Conservation (phyloP, 2,797 vertebrate genomes). For the Odontamblyopus lacepedii region DNA sequence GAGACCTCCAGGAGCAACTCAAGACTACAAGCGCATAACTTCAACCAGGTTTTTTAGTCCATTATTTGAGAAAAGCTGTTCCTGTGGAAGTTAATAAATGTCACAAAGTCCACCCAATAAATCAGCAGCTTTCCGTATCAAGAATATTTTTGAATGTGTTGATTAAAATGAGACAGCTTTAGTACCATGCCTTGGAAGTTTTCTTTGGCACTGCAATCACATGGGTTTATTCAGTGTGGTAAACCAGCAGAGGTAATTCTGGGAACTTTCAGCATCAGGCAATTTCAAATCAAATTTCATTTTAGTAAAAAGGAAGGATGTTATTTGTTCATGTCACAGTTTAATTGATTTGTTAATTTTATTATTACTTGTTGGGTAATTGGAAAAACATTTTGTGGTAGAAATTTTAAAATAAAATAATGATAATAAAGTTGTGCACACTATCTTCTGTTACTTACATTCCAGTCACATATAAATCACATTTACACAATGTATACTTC, state of each 20-base stretch:
- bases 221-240: slow-evolving; percentile 26
- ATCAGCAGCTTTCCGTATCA: slow-evolving; percentile 29
- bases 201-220: slow-evolving; percentile 32
- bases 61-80: slow-evolving; percentile 56
- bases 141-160: not conserved
- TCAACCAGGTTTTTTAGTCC: slow-evolving; percentile 49
- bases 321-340: slow-evolving; percentile 12
- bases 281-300: slow-evolving; percentile 12
- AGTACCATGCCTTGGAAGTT: slow-evolving; percentile 35
- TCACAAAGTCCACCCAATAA: slow-evolving; percentile 44
- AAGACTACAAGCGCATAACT: slow-evolving; percentile 47
- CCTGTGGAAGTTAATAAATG: slow-evolving; percentile 52
- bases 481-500: too few relatives aligned
- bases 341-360: not conserved
- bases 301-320: not conserved
- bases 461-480: too few relatives aligned
- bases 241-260: slow-evolving; percentile 21
- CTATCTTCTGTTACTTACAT: too few relatives aligned
- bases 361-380: not conserved
- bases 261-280: slow-evolving; percentile 20
- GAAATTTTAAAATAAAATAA: not conserved
- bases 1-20: slow-evolving; percentile 47
- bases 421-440: too few relatives aligned
- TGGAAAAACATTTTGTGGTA: not conserved
- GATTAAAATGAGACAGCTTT: slow-evolving; percentile 42